Evolutionary conservation across 2,797 vertebrate genomes (phyloP), one percentile per base, ranked within the genome.

Genomic region (Remorina albescens): DNA sequence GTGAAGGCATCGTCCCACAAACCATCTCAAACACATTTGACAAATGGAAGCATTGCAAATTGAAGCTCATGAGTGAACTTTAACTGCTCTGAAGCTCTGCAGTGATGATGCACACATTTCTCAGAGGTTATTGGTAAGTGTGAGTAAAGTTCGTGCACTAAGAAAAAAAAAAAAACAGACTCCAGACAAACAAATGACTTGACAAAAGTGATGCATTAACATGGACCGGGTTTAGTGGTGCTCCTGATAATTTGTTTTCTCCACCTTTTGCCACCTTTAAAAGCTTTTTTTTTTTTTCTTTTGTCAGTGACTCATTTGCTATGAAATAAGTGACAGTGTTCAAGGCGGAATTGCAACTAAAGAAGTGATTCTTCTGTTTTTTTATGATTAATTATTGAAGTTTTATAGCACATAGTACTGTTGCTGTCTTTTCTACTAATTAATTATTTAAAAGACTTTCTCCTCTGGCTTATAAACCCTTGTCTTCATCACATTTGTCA

Each of bases 201-300:
- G 4, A 36, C 25, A 41, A 23, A 49, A 0, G 11, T 47, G 21
- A 23, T 10, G 3, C 13, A 50, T 39, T 1, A 39, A 10, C 23
- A 47, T 34, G 26, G 65, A 47, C 54, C 15, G 25, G 9, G 12
- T 34, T 26, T 39, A 10, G 26, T 25, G 18, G 44, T 25, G 42
- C 44, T 47, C 2, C 13, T 37, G 15, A 44, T 64, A 47, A 26
- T 8, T 11, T 13, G 54, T 37, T 51, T 53, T 42, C 18, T 42
- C 13, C 7, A 6, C 32, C 30, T 41, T 57, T 41, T n/a, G n/a
- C n/a, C n/a, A n/a, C n/a, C n/a, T n/a, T 49, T 21, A 15, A 49
- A n/a, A n/a, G n/a, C n/a, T 16, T 46, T 59, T 67, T 57, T 68
- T 53, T 72, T 67, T 16, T 8, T 21, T 61, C 61, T 34, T 36